Base-by-base conservation (phyloP, 2,113 vertebrate species). In the Megaleporinus macrocephalus region DNA sequence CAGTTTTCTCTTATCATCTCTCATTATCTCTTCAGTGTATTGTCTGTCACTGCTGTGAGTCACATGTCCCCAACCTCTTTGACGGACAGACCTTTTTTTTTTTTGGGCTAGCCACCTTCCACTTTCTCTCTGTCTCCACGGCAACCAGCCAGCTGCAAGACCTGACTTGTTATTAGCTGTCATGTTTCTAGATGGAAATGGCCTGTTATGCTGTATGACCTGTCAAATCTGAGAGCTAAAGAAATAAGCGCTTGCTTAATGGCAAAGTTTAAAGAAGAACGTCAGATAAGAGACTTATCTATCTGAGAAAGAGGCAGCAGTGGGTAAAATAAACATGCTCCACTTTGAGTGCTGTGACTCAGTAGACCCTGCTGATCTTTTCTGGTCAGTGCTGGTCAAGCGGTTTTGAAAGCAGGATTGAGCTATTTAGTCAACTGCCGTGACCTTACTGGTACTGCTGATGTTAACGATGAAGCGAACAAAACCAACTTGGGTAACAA, bases 111-210 rank as follows among this genome's bases (percentile, higher is more conserved):
- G 24, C 55, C 70, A 68, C 80, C 57, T 27, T 69, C 53, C 47
- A 24, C 76, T 62, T 68, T 72, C 63, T 76, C 14, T 5, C 33
- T 10, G 59, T 88, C 55, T 41, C 89, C 79, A 83, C 72, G 79
- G 90, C 63, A 87, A 89, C 87, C 77, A 86, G 83, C 84, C 41
- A 12, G 73, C 76, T 41, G 15, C 13, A 10, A 76, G 85, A 33
- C 20, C 55, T 30, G 78, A 70, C 76, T 70, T 82, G 30, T 79
- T 86, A 89, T 84, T 86, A 86, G 83, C 62, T 86, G 90, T 88
- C 87, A 86, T 18, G 9, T 73, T 79, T 79, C 82, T 65, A 89
- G 76, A 88, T 86, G 66, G 87, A 86, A 75, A 81, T n/a, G 79
- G 30, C 47, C 63, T 30, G 57, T 18, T 83, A 72, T 77, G 41